Conservation (phyloP, 2,797 vertebrate species). For the Podargus strigoides region DNA sequence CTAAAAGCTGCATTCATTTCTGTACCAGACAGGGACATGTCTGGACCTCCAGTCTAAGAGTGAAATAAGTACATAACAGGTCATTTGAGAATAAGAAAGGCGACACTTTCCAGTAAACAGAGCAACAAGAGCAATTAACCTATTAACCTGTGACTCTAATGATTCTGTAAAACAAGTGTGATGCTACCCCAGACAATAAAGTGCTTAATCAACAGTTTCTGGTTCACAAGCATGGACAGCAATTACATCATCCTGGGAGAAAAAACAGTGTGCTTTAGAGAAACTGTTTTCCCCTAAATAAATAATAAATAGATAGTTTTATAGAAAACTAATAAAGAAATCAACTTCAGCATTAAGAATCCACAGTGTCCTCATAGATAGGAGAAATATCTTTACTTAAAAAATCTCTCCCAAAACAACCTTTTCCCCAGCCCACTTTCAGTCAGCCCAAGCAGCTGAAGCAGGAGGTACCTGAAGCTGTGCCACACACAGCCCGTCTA, state of each 20-base stretch:
- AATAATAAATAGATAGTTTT: too few relatives aligned
- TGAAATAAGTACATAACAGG: neutral
- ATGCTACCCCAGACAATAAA: neutral
- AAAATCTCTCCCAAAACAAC: neutral
- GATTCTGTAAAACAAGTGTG: neutral
- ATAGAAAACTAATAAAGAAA: neutral
- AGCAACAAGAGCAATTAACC: slow-evolving; percentile 19
- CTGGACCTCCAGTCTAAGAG: neutral
- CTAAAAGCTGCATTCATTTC: neutral
- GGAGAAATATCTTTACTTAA: neutral
- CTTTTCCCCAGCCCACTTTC: neutral
- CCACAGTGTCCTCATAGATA: neutral
- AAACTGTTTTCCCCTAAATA: neutral
- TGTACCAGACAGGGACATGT: neutral
- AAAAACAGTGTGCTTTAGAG: neutral
- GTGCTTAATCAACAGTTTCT: neutral
- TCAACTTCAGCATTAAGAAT: neutral
- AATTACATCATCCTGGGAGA: neutral
- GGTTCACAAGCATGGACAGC: neutral
- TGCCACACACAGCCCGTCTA: slow-evolving; percentile 60
- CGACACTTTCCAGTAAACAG: neutral
- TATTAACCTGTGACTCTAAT: neutral
- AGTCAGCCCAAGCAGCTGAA: neutral
- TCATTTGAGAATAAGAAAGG: neutral
- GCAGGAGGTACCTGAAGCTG: slow-evolving; percentile 78